Conservation (phyloP, 2,888 invertebrate species). For the Yponomeuta sedellus region DNA sequence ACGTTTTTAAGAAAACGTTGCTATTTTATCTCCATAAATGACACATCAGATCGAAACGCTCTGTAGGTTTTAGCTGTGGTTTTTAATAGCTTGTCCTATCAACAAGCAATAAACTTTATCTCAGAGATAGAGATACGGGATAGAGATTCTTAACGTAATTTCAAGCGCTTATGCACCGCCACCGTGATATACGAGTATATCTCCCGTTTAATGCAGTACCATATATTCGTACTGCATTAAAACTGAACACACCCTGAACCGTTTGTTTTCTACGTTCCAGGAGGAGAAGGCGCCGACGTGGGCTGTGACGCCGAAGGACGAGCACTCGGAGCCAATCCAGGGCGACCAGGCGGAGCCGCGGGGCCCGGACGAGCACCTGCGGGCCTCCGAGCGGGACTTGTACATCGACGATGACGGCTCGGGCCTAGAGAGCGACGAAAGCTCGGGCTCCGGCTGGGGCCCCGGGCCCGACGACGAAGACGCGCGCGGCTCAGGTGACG, state of each 20-base stretch:
- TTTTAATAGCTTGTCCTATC: too few species aligned
- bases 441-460: slow-evolving; percentile 89
- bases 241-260: neutral
- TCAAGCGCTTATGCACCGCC: too few species aligned
- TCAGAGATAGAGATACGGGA: too few species aligned
- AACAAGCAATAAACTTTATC: too few species aligned
- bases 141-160: too few species aligned
- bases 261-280: slow-evolving; percentile 43
- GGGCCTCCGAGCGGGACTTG: slow-evolving; percentile 76
- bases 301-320: neutral
- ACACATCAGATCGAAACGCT: too few species aligned
- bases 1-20: too few species aligned
- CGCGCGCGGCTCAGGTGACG: slow-evolving; percentile 40
- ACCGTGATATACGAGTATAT: too few species aligned
- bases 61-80: too few species aligned
- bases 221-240: neutral
- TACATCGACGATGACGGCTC: slow-evolving; percentile 89
- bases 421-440: slow-evolving; percentile 87
- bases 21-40: too few species aligned
- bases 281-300: slow-evolving; percentile 40
- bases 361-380: slow-evolving; percentile 58
- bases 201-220: too few species aligned
- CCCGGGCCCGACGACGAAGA: slow-evolving; percentile 88
- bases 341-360: neutral
- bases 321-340: neutral